A percentile compares a stretch with the other conserved stretches of the same genome.
phyloP scores from a whole-genome alignment of 2,888 invertebrate species.

The Antheraea assamensis region DNA sequence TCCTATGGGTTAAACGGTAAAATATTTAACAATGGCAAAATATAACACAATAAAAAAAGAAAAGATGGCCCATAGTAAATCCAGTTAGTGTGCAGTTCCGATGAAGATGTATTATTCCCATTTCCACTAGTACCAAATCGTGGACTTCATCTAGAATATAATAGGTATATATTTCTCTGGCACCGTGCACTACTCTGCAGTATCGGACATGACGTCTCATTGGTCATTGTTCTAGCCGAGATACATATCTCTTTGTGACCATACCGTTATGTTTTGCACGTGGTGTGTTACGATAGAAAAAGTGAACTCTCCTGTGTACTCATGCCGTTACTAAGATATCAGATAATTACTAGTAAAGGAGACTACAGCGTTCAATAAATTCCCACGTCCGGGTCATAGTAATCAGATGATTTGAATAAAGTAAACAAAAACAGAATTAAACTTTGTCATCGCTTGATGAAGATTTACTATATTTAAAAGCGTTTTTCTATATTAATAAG shows the following conservation, averaged over 20 bases:
- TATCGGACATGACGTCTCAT: constrained; percentile 45
- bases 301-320: constrained; percentile 33
- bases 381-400: background rate
- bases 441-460: background rate
- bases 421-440: background rate
- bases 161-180: constrained; percentile 18
- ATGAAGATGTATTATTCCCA: too few species aligned
- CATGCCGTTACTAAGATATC: constrained; percentile 9
- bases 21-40: too few species aligned
- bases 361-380: background rate
- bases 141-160: background rate
- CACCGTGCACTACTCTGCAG: constrained; percentile 31
- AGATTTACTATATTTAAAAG: background rate
- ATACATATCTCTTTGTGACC: constrained; percentile 45
- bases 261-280: constrained; percentile 44
- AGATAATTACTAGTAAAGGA: background rate
- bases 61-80: too few species aligned
- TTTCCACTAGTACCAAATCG: background rate
- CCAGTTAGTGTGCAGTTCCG: too few species aligned
- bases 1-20: too few species aligned
- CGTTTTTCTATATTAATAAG: too few species aligned
- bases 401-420: background rate
- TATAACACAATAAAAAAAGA: too few species aligned
- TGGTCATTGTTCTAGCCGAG: constrained; percentile 43
- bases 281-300: constrained; percentile 27